A percentile compares a stretch with the other conserved stretches of the same genome.
Conservation (phyloP, 2,797 vertebrate species). For the Chelidonichthys spinosus region DNA sequence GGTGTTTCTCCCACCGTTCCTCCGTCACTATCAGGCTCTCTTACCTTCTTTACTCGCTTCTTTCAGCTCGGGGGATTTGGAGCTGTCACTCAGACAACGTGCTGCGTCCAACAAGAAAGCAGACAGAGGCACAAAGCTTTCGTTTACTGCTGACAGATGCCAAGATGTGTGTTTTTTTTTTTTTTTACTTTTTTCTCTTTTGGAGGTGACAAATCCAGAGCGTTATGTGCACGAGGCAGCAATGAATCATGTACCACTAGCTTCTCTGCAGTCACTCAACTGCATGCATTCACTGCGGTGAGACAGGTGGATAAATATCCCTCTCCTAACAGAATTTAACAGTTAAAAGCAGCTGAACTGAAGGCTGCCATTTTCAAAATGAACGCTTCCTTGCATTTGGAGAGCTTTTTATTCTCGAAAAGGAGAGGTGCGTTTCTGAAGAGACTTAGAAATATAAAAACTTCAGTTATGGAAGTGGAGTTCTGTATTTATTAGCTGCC, state of each 20-base stretch:
- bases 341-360: constrained; percentile 11
- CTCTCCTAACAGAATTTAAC: constrained; percentile 12
- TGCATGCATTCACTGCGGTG: not conserved
- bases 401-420: constrained; percentile 6
- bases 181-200: constrained; percentile 29
- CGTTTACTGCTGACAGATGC: constrained; percentile 58
- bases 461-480: constrained; percentile 1
- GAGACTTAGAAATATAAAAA: constrained; percentile 9
- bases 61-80: constrained; percentile 48
- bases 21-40: constrained; percentile 22
- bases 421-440: constrained; percentile 4
- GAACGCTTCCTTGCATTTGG: constrained; percentile 1
- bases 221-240: constrained; percentile 29
- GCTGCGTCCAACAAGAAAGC: constrained; percentile 46
- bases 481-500: constrained; percentile 19
- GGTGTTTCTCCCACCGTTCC: constrained; percentile 26
- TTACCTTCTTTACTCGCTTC: constrained; percentile 16
- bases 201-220: constrained; percentile 57
- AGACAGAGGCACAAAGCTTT: constrained; percentile 42
- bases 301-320: constrained; percentile 33
- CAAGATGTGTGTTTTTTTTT: constrained; percentile 12
- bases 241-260: constrained; percentile 39
- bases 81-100: constrained; percentile 50
- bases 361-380: constrained; percentile 27
- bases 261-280: constrained; percentile 24